Base-by-base conservation (phyloP, 2,888 invertebrate genomes). In the Lampropteryx suffumata region DNA sequence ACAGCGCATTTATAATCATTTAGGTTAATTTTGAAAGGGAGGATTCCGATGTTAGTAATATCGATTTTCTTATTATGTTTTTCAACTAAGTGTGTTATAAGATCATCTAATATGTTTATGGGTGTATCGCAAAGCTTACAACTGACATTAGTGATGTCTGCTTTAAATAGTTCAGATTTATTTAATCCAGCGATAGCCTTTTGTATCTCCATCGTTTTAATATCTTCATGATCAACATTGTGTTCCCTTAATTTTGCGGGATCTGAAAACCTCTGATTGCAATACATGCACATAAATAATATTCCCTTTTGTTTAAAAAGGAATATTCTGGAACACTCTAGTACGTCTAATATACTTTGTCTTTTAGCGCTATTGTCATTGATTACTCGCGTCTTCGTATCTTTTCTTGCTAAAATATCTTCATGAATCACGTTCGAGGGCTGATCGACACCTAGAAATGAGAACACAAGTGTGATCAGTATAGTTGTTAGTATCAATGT, bases 301-400 rank as follows among this genome's bases (percentile, higher is more conserved):
- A 24, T n/a, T 53, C 62, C 88, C 84, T 59, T 81, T 86, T 73
- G 88, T 61, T 72, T 78, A 59, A 89, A 90, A 0, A 89, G 88
- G 43, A 81, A 84, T 59, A 89, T 73, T 55, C 69, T 82, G 6
- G 88, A 71, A 35, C 59, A 71, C 62, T 87, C 79, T 46, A 90
- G 61, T 5, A 89, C 67, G 14, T 73, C 67, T 7, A 61, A 59
- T 0, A 81, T 77, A 14, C 83, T 50, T 65, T 82, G 30, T 51
- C 76, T 79, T 33, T 42, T 37, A 29, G 8, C 21, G 8, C 29
- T 12, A 21, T 48, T n/a, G 9, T 9, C 9, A n/a, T 35, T 10
- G 28, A 12, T 14, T 24, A 30, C 9, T 40, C 32, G 42, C 11
- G 12, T 52, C 57, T 50, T 59, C 26, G 30, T 7, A 36, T 27